Percentiles rank a stretch among this genome's conserved stretches.
These are phyloP conservation scores for Halisarca cf. caerulea DNA, from an alignment of 37 sponge, comb jelly and placozoan genomes.

Conservation along the genomic window DNA sequence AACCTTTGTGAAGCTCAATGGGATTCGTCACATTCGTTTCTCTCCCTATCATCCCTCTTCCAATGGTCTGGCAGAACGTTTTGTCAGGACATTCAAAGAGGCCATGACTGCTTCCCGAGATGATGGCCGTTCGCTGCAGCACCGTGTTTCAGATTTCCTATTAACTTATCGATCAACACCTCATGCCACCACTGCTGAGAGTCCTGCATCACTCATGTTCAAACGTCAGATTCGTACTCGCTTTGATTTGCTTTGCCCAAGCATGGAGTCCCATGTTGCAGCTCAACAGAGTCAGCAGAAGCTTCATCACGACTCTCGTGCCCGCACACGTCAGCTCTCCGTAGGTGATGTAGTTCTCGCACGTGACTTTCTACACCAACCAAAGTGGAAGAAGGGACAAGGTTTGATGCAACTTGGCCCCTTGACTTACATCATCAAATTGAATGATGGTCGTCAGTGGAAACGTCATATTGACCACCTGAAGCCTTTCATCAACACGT, in stretches of 20 bases:
- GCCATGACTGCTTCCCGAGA: background rate
- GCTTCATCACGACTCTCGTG: conserved; percentile 3
- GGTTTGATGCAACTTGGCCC: background rate
- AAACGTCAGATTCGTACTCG: background rate
- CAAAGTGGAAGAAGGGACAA: background rate
- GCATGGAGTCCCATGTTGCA: background rate
- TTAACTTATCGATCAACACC: background rate
- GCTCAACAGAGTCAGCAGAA: background rate
- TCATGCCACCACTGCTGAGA: background rate
- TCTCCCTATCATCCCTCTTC: background rate
- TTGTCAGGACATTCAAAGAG: background rate
- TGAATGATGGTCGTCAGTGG: background rate
- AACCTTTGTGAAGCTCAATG: background rate
- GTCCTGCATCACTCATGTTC: background rate
- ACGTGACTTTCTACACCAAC: background rate
- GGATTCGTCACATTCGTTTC: background rate
- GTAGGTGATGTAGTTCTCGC: background rate
- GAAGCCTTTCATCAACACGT: too few relatives aligned
- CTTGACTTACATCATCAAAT: background rate
- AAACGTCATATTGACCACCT: conserved; percentile 11
- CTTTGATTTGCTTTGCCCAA: conserved; percentile 1
- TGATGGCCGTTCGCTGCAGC: background rate
- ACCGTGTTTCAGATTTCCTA: background rate
- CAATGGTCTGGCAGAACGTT: background rate
- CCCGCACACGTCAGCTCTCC: background rate